A percentile compares a stretch with the other conserved stretches of the same genome.
phyloP scores from a whole-genome alignment of 2,113 vertebrate genomes.

The Daphoenositta chrysoptera region DNA sequence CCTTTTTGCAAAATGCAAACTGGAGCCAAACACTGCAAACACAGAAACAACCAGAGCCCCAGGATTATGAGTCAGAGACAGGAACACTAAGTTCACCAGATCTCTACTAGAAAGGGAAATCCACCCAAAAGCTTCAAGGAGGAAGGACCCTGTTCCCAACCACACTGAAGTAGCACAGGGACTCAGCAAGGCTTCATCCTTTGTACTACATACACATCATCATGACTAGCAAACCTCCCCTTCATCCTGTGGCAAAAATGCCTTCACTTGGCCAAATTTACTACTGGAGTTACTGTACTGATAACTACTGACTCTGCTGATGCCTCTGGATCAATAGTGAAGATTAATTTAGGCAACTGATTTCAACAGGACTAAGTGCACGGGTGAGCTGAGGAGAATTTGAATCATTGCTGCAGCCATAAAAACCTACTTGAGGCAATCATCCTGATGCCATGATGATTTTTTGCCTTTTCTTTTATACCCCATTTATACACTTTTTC shows the following conservation, averaged over 20 bases:
- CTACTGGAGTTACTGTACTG: neutral
- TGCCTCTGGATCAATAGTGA: neutral
- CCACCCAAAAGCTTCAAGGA: neutral
- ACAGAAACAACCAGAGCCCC: neutral
- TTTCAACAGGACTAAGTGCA: neutral
- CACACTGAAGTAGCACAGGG: neutral
- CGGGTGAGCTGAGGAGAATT: neutral
- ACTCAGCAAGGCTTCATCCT: neutral
- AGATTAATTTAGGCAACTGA: neutral
- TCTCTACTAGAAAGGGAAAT: neutral
- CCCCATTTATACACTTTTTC: too few relatives aligned
- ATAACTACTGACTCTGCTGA: neutral
- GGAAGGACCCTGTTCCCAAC: neutral
- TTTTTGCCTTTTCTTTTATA: too few relatives aligned
- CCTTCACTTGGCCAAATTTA: neutral
- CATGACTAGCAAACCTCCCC: neutral
- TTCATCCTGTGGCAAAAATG: neutral
- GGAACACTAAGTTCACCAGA: neutral
- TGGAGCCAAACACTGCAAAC: neutral
- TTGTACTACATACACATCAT: neutral
- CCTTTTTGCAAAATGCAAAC: neutral
- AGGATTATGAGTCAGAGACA: neutral
- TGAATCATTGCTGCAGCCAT: neutral
- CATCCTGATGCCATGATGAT: too few relatives aligned
- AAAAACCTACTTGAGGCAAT: neutral